Percentiles rank a stretch among this genome's conserved stretches.
Conservation (phyloP, 2,888 invertebrate genomes). For the Chrysolina oricalcia region DNA sequence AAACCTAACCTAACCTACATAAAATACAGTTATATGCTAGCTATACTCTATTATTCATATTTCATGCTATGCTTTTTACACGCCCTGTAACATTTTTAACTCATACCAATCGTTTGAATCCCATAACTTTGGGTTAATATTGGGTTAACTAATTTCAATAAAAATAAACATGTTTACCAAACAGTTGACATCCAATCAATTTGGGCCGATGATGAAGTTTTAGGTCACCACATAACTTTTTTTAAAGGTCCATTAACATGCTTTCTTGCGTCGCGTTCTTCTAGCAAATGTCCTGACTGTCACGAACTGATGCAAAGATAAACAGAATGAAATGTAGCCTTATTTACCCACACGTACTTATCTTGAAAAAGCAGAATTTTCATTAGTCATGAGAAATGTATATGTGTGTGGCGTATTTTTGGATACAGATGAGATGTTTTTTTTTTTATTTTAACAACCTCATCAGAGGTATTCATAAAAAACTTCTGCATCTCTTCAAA, state of each 20-base stretch:
- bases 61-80: not conserved
- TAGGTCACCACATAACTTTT: slow-evolving; percentile 12
- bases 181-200: slow-evolving; percentile 1
- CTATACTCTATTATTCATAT: too few relatives aligned
- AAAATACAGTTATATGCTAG: too few relatives aligned
- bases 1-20: too few relatives aligned
- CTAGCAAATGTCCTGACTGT: not conserved
- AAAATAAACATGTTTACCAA: not conserved
- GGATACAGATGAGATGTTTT: too few relatives aligned
- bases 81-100: not conserved
- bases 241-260: slow-evolving; percentile 6
- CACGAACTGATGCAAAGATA: slow-evolving; percentile 21
- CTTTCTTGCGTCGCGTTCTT: not conserved
- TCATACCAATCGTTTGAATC: not conserved
- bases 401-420: too few relatives aligned
- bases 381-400: not conserved
- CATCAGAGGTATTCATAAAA: too few relatives aligned
- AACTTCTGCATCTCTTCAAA: too few relatives aligned
- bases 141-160: not conserved
- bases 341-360: slow-evolving; percentile 21
- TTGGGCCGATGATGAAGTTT: not conserved
- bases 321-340: slow-evolving; percentile 11
- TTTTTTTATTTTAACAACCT: too few relatives aligned
- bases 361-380: not conserved
- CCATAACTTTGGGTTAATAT: not conserved